Conservation (phyloP, 2,888 invertebrate species). For the Drosophila formosana region DNA sequence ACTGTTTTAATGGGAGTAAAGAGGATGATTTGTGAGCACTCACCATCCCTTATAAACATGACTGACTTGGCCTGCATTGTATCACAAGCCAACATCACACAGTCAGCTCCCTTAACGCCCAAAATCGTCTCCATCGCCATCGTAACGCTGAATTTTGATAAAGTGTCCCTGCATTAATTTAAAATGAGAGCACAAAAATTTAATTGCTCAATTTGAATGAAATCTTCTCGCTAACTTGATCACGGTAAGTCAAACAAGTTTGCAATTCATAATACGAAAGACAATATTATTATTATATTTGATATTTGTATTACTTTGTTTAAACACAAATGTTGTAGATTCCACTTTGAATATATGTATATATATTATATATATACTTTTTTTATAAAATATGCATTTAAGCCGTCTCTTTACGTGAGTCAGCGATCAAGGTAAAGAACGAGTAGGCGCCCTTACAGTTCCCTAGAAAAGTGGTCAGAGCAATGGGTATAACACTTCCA, state of each 20-base stretch:
- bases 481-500: constrained; percentile 62
- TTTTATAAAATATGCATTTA: background rate
- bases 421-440: constrained; percentile 59
- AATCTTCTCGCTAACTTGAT: constrained; percentile 15
- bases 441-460: constrained; percentile 69
- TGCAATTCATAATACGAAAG: background rate
- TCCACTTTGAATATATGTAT: too few relatives aligned
- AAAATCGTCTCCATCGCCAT: constrained; percentile 92
- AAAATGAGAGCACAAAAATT: background rate
- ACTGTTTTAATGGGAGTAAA: background rate
- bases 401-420: constrained; percentile 8
- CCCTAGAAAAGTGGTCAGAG: constrained; percentile 60
- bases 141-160: constrained; percentile 37
- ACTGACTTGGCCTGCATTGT: constrained; percentile 94
- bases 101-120: constrained; percentile 95
- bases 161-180: background rate
- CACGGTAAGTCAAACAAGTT: background rate
- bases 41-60: constrained; percentile 91
- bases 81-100: constrained; percentile 95
- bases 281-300: too few relatives aligned
- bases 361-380: too few relatives aligned
- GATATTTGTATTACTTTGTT: too few relatives aligned
- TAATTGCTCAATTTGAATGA: constrained; percentile 15
- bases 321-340: too few relatives aligned
- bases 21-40: background rate